These are phyloP conservation scores for Progne subis DNA, from an alignment of 2,113 vertebrate species.

Conservation along the genomic window DNA sequence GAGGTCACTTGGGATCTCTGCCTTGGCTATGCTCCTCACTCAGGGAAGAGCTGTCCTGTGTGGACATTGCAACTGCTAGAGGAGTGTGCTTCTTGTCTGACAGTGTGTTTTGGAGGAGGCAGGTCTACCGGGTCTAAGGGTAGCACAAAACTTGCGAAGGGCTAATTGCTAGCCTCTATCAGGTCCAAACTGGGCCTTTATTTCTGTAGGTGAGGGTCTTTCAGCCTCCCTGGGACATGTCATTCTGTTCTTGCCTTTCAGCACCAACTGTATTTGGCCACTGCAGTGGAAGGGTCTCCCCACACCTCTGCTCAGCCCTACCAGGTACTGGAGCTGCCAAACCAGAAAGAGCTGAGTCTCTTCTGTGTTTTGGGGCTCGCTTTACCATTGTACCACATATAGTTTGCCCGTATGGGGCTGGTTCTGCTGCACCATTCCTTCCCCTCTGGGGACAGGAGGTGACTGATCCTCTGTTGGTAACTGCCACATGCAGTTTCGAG, in stretches of 20 bases:
- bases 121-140: not conserved
- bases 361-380: not conserved
- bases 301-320: not conserved
- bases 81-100: not conserved
- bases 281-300: not conserved
- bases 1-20: constrained; percentile 1
- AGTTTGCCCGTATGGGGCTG: not conserved
- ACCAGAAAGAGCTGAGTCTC: not conserved
- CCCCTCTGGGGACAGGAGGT: not conserved
- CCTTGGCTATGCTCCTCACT: not conserved
- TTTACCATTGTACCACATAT: not conserved
- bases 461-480: not conserved
- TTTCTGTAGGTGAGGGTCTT: not conserved
- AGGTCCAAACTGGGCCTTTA: not conserved
- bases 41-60: not conserved
- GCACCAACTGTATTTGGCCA: not conserved
- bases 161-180: not conserved
- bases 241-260: not conserved
- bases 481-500: not conserved
- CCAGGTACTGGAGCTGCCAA: not conserved
- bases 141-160: not conserved
- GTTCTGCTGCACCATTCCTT: not conserved
- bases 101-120: not conserved
- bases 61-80: not conserved
- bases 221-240: not conserved